Evolutionary conservation across 2,888 invertebrate species (phyloP).

Genomic region (Tetropium fuscum): DNA sequence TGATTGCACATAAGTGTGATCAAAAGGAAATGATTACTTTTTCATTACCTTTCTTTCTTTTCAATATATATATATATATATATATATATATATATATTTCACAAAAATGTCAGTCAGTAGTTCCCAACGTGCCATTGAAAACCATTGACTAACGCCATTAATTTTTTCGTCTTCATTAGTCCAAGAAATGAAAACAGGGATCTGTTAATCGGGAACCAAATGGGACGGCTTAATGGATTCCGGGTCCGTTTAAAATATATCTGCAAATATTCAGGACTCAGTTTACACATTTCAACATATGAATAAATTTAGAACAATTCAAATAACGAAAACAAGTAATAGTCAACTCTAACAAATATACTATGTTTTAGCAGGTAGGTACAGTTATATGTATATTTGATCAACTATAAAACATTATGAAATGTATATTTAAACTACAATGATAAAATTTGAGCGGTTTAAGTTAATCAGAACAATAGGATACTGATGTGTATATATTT

Average conservation of each 20-base stretch:
- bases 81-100: no score
- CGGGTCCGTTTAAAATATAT: no score
- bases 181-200: no score
- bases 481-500: constrained; percentile 21
- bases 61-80: no score
- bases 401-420: constrained; percentile 6
- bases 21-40: no score
- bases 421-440: background rate
- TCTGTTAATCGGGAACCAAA: background rate
- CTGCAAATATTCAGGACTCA: constrained; percentile 1
- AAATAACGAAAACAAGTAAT: constrained; percentile 12
- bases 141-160: no score
- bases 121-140: no score
- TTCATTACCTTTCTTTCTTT: no score
- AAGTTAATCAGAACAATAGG: constrained; percentile 18
- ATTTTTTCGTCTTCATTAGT: no score
- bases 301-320: constrained; percentile 14
- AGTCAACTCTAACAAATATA: constrained; percentile 4
- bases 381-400: constrained; percentile 10
- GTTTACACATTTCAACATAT: background rate
- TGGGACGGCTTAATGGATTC: no score
- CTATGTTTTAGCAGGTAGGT: background rate
- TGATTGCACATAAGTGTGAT: no score
- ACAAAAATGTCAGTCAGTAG: no score
- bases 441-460: constrained; percentile 13